Evolutionary conservation across 2,797 vertebrate species (phyloP).

Genomic region (Fistularia commersonii): DNA sequence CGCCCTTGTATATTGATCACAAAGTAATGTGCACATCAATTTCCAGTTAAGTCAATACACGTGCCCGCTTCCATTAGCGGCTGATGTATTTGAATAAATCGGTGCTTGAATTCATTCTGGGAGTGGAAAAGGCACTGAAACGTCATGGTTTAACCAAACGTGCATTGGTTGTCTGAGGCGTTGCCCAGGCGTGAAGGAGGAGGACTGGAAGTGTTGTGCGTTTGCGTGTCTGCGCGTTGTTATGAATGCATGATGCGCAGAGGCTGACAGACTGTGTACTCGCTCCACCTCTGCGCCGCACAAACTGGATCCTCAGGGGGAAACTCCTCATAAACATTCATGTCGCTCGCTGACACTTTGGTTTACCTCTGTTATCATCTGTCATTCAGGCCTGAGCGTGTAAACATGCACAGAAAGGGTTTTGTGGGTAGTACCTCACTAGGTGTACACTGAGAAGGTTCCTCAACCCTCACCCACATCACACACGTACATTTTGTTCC

Average conservation of each 20-base stretch:
- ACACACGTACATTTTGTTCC: neutral
- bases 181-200: slow-evolving; percentile 4
- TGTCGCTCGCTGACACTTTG: slow-evolving; percentile 36
- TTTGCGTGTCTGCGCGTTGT: neutral
- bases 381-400: slow-evolving; percentile 2
- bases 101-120: neutral
- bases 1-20: no score
- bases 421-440: neutral
- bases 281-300: slow-evolving; percentile 21
- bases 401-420: slow-evolving; percentile 8
- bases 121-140: neutral
- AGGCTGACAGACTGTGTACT: slow-evolving; percentile 11
- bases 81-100: no score
- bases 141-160: slow-evolving; percentile 2
- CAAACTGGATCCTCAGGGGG: slow-evolving; percentile 17
- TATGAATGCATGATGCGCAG: slow-evolving; percentile 21
- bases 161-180: neutral
- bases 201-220: neutral
- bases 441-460: no score
- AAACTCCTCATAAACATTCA: slow-evolving; percentile 52
- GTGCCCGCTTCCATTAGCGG: no score
- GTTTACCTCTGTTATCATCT: slow-evolving; percentile 14
- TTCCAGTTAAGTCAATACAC: neutral
- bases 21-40: neutral
- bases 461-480: slow-evolving; percentile 1